These are phyloP conservation scores for Sphaerophoria rueppellii DNA, from an alignment of 2,888 invertebrate species.

Conservation along the genomic window DNA sequence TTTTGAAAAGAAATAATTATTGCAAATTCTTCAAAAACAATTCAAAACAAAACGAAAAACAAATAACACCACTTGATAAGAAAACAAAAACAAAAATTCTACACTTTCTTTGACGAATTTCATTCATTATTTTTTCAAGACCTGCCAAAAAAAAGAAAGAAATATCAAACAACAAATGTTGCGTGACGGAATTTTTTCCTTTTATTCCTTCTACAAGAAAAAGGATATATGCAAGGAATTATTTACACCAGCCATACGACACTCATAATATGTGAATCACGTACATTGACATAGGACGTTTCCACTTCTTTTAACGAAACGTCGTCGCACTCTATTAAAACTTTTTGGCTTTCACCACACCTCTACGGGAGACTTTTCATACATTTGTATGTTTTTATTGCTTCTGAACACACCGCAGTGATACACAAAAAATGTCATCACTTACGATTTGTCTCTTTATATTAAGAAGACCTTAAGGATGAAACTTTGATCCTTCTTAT, in stretches of 20 bases:
- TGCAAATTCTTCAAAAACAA: neutral
- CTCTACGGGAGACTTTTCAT: neutral
- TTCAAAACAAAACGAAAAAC: neutral
- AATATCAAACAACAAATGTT: neutral
- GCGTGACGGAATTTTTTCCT: constrained; percentile 17
- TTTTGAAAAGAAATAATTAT: too few species aligned
- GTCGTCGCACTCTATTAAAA: constrained; percentile 26
- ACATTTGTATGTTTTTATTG: constrained; percentile 16
- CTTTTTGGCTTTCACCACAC: constrained; percentile 21
- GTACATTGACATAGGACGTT: neutral
- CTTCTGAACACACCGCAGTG: constrained; percentile 24
- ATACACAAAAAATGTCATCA: constrained; percentile 43
- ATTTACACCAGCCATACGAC: neutral
- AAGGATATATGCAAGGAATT: too few species aligned
- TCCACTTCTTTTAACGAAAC: constrained; percentile 3
- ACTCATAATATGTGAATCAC: neutral
- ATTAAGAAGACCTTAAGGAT: constrained; percentile 20
- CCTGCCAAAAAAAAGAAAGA: neutral
- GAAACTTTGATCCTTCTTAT: constrained; percentile 22
- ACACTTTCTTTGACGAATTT: constrained; percentile 13
- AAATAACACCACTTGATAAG: constrained; percentile 1
- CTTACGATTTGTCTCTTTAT: constrained; percentile 32
- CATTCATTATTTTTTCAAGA: constrained; percentile 10
- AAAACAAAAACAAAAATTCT: constrained; percentile 3
- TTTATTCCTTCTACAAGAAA: neutral